phyloP scores from a whole-genome alignment of 2,113 vertebrate species.

The Osmerus eperlanus region DNA sequence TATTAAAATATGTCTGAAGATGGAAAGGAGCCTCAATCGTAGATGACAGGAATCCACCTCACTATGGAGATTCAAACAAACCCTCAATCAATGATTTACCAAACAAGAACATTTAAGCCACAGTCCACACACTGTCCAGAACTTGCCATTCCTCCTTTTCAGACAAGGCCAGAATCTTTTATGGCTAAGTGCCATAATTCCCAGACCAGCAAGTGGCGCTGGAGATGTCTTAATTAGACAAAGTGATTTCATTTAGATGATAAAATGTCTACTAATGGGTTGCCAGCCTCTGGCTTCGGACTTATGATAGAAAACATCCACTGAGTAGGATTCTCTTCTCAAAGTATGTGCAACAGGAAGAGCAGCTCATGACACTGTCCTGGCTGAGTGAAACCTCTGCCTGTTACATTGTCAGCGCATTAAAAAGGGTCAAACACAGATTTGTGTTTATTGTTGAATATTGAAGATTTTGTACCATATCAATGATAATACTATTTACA shows the following conservation, averaged over 20 bases:
- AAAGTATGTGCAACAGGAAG: neutral
- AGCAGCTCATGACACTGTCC: too few species aligned
- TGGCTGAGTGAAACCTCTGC: too few species aligned
- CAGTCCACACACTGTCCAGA: neutral
- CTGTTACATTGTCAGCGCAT: too few species aligned
- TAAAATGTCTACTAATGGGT: conserved; percentile 12
- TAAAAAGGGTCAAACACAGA: too few species aligned
- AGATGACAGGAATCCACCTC: too few species aligned
- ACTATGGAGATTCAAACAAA: neutral
- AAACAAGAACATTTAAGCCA: too few species aligned
- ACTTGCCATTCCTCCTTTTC: neutral
- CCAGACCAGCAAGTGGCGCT: neutral
- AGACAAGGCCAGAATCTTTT: conserved; percentile 4
- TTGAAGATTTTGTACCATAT: too few species aligned
- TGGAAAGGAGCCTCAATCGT: too few species aligned
- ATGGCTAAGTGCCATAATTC: conserved; percentile 1
- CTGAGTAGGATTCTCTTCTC: neutral
- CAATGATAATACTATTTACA: too few species aligned
- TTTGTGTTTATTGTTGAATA: too few species aligned
- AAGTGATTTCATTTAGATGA: conserved; percentile 30
- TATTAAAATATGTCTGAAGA: too few species aligned
- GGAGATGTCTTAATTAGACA: conserved; percentile 21
- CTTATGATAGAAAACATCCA: neutral
- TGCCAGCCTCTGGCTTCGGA: neutral
- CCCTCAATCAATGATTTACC: neutral